Evolutionary conservation across 2,888 invertebrate species (phyloP).

Genomic region (Caenorhabditis wallacei): DNA sequence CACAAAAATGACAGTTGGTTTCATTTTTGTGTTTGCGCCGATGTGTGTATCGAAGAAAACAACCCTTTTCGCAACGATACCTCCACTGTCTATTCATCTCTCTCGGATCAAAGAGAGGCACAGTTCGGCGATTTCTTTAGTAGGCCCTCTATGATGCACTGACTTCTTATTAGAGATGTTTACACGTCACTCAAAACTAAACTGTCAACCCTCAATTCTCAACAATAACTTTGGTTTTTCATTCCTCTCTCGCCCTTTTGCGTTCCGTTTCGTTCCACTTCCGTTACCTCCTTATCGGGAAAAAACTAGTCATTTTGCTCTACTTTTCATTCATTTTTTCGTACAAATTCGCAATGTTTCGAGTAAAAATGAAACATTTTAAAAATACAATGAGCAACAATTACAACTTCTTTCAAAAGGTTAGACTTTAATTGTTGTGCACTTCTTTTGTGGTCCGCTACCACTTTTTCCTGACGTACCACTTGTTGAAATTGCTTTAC

Average conservation of each 20-base stretch:
- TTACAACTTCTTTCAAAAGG: slow-evolving; percentile 4
- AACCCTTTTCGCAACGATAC: slow-evolving; percentile 45
- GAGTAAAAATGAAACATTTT: slow-evolving; percentile 1
- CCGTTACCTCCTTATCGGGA: slow-evolving; percentile 22
- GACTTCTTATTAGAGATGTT: slow-evolving; percentile 61
- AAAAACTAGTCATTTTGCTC: background rate
- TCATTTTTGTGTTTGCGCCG: slow-evolving; percentile 44
- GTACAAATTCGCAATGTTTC: slow-evolving; percentile 16
- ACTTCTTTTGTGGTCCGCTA: slow-evolving; percentile 20
- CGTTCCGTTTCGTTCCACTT: slow-evolving; percentile 47
- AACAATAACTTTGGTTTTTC: slow-evolving; percentile 22
- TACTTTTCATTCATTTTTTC: background rate
- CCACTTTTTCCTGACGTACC: slow-evolving; percentile 11
- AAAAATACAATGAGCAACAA: background rate
- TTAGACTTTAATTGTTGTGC: slow-evolving; percentile 35
- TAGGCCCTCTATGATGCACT: slow-evolving; percentile 27
- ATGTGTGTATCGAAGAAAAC: slow-evolving; percentile 38
- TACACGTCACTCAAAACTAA: slow-evolving; percentile 67
- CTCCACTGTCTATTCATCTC: slow-evolving; percentile 26
- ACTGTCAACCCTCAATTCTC: slow-evolving; percentile 48
- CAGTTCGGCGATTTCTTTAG: slow-evolving; percentile 42
- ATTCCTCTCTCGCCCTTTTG: background rate
- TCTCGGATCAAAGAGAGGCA: slow-evolving; percentile 40
- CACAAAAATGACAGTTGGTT: slow-evolving; percentile 56
- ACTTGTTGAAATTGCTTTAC: slow-evolving; percentile 27